A percentile compares a stretch with the other conserved stretches of the same genome.
These are phyloP conservation scores for Myotis brandtii DNA, from an alignment of 2,113 vertebrate species.

Conservation along the genomic window DNA sequence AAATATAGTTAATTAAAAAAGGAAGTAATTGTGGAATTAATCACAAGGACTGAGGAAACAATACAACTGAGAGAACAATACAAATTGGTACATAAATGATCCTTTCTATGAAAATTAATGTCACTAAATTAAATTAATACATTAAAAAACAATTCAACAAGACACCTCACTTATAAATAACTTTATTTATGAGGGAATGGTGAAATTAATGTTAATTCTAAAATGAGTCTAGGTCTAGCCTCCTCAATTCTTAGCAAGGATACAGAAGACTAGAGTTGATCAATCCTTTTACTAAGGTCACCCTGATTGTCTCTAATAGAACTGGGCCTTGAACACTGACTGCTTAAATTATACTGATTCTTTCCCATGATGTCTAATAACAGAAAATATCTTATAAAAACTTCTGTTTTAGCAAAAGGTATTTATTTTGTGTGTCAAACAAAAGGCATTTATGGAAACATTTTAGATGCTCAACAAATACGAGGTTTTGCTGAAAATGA, in stretches of 20 bases:
- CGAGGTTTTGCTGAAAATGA: not conserved
- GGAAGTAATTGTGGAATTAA: not conserved
- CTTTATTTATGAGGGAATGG: not conserved
- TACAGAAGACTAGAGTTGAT: not conserved
- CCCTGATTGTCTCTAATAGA: not conserved
- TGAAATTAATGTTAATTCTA: slow-evolving; percentile 7
- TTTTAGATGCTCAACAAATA: not conserved
- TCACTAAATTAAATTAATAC: not conserved
- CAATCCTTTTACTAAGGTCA: not conserved
- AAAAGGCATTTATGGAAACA: not conserved
- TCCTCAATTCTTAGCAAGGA: not conserved
- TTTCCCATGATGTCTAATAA: not conserved
- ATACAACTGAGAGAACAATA: not conserved
- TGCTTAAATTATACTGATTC: not conserved
- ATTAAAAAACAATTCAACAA: not conserved
- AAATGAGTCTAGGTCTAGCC: not conserved
- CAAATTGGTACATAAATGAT: not conserved
- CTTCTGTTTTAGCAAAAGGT: not conserved
- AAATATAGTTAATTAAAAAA: not conserved
- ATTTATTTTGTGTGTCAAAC: slow-evolving; percentile 1
- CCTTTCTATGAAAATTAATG: not conserved
- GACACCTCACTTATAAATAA: not conserved
- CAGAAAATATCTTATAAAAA: not conserved
- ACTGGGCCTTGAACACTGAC: not conserved
- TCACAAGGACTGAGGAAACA: not conserved